These are phyloP conservation scores for Calcarius ornatus DNA, from an alignment of 2,113 vertebrate species.

Conservation along the genomic window DNA sequence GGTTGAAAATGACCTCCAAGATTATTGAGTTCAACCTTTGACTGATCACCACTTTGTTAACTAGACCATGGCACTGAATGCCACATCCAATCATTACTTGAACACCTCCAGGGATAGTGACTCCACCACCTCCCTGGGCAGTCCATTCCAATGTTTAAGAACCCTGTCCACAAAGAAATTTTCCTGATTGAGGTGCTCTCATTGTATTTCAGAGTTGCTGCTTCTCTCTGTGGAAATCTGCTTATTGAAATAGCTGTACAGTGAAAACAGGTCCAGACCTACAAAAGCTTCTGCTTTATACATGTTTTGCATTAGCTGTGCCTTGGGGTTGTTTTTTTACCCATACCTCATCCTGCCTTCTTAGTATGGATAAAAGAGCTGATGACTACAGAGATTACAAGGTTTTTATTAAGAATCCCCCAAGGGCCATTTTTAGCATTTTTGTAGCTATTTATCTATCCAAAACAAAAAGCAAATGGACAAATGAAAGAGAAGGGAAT, in stretches of 20 bases:
- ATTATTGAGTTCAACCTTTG: neutral
- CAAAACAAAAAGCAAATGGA: slow-evolving; percentile 2
- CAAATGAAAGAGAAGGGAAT: neutral
- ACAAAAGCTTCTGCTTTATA: neutral
- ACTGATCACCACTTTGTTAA: neutral
- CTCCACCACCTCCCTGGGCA: neutral
- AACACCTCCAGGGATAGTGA: neutral
- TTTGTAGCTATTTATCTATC: neutral
- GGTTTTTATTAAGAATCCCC: neutral
- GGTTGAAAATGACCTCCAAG: neutral
- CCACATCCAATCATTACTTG: neutral
- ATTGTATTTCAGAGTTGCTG: neutral
- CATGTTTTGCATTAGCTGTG: neutral
- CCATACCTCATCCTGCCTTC: neutral
- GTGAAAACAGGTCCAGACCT: neutral
- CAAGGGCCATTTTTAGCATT: neutral
- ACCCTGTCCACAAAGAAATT: neutral
- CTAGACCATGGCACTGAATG: neutral
- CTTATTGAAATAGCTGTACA: neutral
- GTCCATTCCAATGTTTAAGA: neutral
- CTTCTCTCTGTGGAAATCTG: neutral
- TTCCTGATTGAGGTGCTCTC: neutral
- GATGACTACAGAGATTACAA: neutral
- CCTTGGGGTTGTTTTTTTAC: neutral
- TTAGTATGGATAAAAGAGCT: neutral